A percentile compares a stretch with the other conserved stretches of the same genome.
Evolutionary conservation across 1,140 invertebrate species (phyloP).

Genomic region (Proales similis): DNA sequence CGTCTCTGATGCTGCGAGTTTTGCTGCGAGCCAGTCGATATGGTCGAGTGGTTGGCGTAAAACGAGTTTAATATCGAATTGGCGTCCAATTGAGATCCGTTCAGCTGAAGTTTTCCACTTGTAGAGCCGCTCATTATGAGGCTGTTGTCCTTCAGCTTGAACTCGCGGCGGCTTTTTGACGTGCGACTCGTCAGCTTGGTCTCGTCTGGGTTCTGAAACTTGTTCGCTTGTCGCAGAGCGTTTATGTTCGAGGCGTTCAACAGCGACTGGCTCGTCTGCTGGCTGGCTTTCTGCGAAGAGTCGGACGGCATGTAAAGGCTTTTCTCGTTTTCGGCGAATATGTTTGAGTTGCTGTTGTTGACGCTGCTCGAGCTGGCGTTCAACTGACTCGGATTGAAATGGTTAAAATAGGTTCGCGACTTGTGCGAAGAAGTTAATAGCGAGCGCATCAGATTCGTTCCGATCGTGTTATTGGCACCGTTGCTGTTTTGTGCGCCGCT

Average conservation of each 20-base stretch:
- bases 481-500: background rate
- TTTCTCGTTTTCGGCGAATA: slow-evolving; percentile 31
- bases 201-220: too few species aligned
- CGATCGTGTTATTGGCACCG: slow-evolving; percentile 10
- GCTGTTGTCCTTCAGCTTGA: too few species aligned
- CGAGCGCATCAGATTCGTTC: slow-evolving; percentile 27
- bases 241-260: too few species aligned
- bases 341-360: slow-evolving; percentile 21
- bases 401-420: slow-evolving; percentile 35
- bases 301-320: slow-evolving; percentile 23
- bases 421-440: slow-evolving; percentile 24
- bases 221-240: too few species aligned
- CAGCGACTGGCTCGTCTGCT: background rate
- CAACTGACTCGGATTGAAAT: slow-evolving; percentile 11
- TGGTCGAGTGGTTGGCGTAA: slow-evolving; percentile 32
- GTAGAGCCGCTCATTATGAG: too few species aligned
- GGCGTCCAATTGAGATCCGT: slow-evolving; percentile 17
- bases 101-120: too few species aligned
- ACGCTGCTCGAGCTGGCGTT: slow-evolving; percentile 3
- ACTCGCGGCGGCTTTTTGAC: too few species aligned
- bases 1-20: slow-evolving; percentile 10
- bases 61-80: slow-evolving; percentile 35
- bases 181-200: too few species aligned
- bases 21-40: slow-evolving; percentile 17
- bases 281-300: slow-evolving; percentile 14